Evolutionary conservation across 2,113 vertebrate species (phyloP), one percentile per base, ranked within the genome.

Genomic region (Mormoops blainvillei): DNA sequence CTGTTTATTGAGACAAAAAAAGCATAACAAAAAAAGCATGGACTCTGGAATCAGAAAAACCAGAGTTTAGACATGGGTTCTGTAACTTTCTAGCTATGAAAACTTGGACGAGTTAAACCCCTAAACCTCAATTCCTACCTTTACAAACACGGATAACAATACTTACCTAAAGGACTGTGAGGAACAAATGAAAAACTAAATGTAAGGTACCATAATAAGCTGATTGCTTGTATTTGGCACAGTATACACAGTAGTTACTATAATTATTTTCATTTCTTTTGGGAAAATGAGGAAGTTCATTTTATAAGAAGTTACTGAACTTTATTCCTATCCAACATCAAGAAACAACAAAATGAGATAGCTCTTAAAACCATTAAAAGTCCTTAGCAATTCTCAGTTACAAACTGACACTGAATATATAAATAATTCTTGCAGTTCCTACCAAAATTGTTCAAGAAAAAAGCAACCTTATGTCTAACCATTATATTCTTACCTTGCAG

Each of bases 401-500:
- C 9, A 76, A 20, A 38, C 65, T 78, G 43, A 33, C 36, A 26
- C 80, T 41, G 20, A 9, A 58, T 41, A 61, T 41, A 7, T 85
- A 31, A 94, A 22, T 48, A 87, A 20, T 77, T 63, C 33, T 83
- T 77, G 93, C 0, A 80, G 56, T 31, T 58, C 6, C 6, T 28
- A 83, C 14, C 28, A 93, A 91, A 92, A 78, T 24, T 54, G 33
- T 71, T 94, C 14, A 71, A 71, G 31, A 94, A 61, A 93, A 28
- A 80, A 83, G 24, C 24, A 91, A 67, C 10, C 38, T 22, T 58
- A 2, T 81, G 10, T 76, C 38, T 81, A 96, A 78, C 12, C 22
- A 73, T 50, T 68, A 89, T 13, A 1, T 0, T 50, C 92, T 97
- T 98, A 99, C 99, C 99, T 99, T 99, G 98, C 99, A 99, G 28